phyloP scores from a whole-genome alignment of 2,113 vertebrate genomes.

The Acrocephalus kingi region DNA sequence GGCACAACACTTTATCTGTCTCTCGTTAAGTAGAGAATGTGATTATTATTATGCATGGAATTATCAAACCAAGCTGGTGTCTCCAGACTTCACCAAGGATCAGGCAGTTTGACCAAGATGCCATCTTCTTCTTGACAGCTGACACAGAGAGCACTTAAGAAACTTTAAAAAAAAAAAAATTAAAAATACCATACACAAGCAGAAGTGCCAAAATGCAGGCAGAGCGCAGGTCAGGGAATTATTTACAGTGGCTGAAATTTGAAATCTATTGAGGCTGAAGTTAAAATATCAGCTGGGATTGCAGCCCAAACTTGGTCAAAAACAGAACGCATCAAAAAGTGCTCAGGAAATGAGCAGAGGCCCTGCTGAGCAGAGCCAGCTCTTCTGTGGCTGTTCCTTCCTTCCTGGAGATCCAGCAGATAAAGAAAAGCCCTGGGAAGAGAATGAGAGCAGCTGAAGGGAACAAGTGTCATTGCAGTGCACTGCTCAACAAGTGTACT shows the following conservation, averaged over 20 bases:
- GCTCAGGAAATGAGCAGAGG: constrained; percentile 58
- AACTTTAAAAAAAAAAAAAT: background rate
- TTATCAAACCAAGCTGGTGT: constrained; percentile 19
- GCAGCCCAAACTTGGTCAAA: constrained; percentile 51
- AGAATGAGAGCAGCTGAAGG: background rate
- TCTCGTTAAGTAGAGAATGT: constrained; percentile 25
- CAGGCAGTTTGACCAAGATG: background rate
- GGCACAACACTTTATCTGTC: constrained; percentile 36
- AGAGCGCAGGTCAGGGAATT: background rate
- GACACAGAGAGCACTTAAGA: background rate
- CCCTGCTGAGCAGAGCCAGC: constrained; percentile 43
- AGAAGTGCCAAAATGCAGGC: constrained; percentile 42
- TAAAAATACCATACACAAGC: background rate
- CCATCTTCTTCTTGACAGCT: background rate
- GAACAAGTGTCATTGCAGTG: background rate
- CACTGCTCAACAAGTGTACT: background rate
- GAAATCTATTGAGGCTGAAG: constrained; percentile 57
- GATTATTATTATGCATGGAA: background rate
- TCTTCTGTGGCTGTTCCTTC: constrained; percentile 21
- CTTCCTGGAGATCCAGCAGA: background rate
- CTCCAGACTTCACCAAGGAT: background rate
- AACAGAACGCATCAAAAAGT: constrained; percentile 36
- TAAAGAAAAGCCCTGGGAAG: background rate
- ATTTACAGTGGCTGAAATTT: constrained; percentile 59
- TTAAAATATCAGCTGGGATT: constrained; percentile 65